Base-by-base conservation (phyloP, 1,140 invertebrate genomes). In the Drosophila mayri region DNA sequence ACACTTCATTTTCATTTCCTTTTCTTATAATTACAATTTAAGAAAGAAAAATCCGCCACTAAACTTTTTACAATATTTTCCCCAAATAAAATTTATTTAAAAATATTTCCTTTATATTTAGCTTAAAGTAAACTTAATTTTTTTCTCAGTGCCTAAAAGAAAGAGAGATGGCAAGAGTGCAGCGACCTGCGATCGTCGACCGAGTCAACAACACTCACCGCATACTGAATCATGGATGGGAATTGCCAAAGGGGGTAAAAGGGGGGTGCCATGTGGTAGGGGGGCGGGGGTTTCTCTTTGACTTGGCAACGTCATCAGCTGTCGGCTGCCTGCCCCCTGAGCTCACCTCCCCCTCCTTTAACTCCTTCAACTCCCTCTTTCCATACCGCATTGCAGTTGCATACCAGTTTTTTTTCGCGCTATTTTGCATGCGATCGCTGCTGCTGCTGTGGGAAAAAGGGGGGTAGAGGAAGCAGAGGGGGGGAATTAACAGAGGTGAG, bases 341-440 rank as follows among this genome's bases (percentile, higher is more conserved):
- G 6, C 7, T n/a, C 25, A 18, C 12, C 8, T 7, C 47, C 4
- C 2, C 40, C 2, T 2, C 4, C 3, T 35, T 12, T 35, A 0
- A 3, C 11, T 37, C 10, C 35, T 12, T 12, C 11, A 11, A 11
- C 35, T 22, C 25, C 8, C 11, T 10, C 8, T 52, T 20, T 52
- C 18, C 43, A 25, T 38, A 4, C 28, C n/a, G 32, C 35, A 25
- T 64, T 73, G 72, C 72, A 70, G 65, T 81, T 83, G 80, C 82
- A 81, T 86, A 81, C 83, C 83, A 81, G 79, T 81, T 85, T 61
- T 47, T 76, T 73, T 66, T 80, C 78, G 78, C 67, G 82, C 78
- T 85, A 85, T 85, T 85, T 85, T 85, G 81, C 81, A 85, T 85
- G 81, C 70, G 66, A 74, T 52, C 30, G 22, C 41, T 64, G 18